Base-by-base conservation (phyloP, 2,113 vertebrate species). In the Cynocephalus volans region DNA sequence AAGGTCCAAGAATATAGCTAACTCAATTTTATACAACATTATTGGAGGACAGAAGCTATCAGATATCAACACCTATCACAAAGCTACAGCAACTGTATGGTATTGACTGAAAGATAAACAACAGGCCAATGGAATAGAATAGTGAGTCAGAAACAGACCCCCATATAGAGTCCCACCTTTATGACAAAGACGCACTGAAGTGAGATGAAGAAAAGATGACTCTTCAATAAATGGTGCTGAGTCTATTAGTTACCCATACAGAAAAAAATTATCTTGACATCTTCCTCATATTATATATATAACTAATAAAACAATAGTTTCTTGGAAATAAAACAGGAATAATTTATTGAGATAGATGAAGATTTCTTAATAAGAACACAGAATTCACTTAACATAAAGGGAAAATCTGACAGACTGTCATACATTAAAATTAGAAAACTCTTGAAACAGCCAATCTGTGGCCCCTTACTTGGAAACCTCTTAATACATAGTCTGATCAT, bases 291-390 rank as follows among this genome's bases (percentile, higher is more conserved):
- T 36, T 85, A 24, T 50, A 69, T n/a, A 67, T 31, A 26, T n/a
- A n/a, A 19, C 2, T 73, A 86, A 54, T 10, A 92, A 83, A 79
- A 89, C 23, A 75, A 73, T 76, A 69, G 50, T n/a, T 94, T 83
- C 41, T 90, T 82, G 48, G 65, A 96, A 94, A 82, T 95, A 95
- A 73, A 64, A 64, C 24, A 62, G 26, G 24, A 67, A 83, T 12
- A 92, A 92, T n/a, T 89, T 87, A 83, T 23, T 86, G 70, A 96
- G 56, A 58, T 1, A 36, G 24, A 62, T 36, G 58, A 95, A 95
- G 7, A n/a, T 45, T 92, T 97, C 41, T 82, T 72, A 91, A 86
- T 41, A n/a, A 86, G 67, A 65, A 80, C 12, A 93, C 12, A 52
- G 31, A 89, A 86, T 3, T 18, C 70, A 67, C 8, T 52, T 65